phyloP scores from a whole-genome alignment of 1,140 invertebrate genomes.

The Leptonema lineaticorne region DNA sequence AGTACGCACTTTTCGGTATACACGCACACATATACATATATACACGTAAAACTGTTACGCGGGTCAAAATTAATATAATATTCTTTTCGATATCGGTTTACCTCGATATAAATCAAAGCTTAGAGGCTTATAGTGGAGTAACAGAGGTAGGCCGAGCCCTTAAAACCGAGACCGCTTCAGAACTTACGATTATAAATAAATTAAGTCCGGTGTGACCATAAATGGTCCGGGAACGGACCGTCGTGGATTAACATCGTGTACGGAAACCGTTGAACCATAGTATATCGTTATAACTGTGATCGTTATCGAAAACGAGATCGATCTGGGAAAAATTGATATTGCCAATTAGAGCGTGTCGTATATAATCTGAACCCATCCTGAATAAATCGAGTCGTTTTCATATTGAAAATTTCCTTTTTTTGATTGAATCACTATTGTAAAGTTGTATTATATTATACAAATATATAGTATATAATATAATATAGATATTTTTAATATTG shows the following conservation, averaged over 20 bases:
- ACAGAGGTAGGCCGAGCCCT: neutral
- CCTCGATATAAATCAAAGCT: neutral
- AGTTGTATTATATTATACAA: too few relatives aligned
- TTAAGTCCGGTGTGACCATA: slow-evolving; percentile 28
- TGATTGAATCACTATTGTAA: too few relatives aligned
- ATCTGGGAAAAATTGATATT: neutral
- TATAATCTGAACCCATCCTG: too few relatives aligned
- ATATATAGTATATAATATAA: too few relatives aligned
- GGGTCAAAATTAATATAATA: neutral
- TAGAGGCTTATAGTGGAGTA: neutral
- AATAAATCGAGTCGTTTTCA: too few relatives aligned
- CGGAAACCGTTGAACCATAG: neutral
- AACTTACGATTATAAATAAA: slow-evolving; percentile 26
- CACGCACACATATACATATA: too few relatives aligned
- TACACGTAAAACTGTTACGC: too few relatives aligned
- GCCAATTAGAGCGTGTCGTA: neutral
- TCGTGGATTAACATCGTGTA: slow-evolving; percentile 27
- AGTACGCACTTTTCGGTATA: too few relatives aligned
- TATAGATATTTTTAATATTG: too few relatives aligned
- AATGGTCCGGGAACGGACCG: slow-evolving; percentile 25
- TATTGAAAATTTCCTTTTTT: too few relatives aligned
- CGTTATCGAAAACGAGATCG: neutral
- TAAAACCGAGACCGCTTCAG: neutral
- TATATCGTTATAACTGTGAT: neutral
- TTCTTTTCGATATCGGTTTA: neutral